Evolutionary conservation across 2,113 vertebrate genomes (phyloP).

Genomic region (Sardina pilchardus): DNA sequence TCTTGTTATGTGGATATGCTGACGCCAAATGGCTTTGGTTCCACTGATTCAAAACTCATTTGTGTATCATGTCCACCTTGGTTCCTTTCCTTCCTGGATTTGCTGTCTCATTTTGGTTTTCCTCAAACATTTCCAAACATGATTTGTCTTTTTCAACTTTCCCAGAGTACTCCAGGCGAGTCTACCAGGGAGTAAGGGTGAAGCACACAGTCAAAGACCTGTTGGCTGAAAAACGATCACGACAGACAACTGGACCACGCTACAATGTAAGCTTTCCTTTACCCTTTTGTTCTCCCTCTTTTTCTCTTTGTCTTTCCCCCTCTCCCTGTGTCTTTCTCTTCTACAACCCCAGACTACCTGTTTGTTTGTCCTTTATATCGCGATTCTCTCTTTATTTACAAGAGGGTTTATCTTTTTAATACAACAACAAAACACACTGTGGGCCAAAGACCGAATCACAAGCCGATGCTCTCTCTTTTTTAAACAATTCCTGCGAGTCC

Average conservation of each 20-base stretch:
- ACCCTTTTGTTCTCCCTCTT: conserved; percentile 48
- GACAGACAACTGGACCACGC: conserved; percentile 77
- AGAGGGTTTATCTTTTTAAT: conserved; percentile 59
- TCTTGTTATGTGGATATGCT: neutral
- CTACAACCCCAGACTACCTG: conserved; percentile 51
- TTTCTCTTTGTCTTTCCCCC: conserved; percentile 15
- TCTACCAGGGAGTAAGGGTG: conserved; percentile 94
- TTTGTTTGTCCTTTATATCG: neutral
- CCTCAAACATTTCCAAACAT: neutral
- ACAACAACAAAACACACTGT: conserved; percentile 48
- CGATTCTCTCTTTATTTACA: conserved; percentile 64
- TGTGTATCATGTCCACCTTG: no score
- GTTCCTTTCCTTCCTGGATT: neutral
- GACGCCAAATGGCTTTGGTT: neutral
- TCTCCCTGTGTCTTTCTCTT: conserved; percentile 36
- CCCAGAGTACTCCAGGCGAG: conserved; percentile 84
- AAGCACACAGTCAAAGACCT: conserved; percentile 98
- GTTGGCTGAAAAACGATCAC: conserved; percentile 88
- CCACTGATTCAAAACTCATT: no score
- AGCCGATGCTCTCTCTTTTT: conserved; percentile 31
- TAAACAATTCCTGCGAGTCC: neutral
- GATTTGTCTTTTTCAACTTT: neutral
- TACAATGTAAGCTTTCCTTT: conserved; percentile 77
- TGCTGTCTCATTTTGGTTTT: conserved; percentile 24
- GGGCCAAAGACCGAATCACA: conserved; percentile 53